A percentile compares a stretch with the other conserved stretches of the same genome.
Evolutionary conservation across 2,797 vertebrate species (phyloP).

Genomic region (Rhodeus uyekii): DNA sequence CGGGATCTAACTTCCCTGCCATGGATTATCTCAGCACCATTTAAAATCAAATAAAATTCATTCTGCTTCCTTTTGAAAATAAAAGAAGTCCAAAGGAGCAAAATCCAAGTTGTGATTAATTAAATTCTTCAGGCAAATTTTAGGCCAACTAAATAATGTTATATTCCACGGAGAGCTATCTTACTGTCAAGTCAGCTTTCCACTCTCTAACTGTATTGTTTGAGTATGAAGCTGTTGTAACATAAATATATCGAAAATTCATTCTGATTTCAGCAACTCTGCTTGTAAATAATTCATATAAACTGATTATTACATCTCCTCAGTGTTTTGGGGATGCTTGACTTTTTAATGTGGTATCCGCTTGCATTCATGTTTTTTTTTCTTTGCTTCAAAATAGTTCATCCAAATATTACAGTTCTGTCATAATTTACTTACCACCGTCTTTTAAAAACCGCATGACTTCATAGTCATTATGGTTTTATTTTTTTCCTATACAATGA

Average conservation of each 20-base stretch:
- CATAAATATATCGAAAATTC: conserved; percentile 5
- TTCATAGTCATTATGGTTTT: too few relatives aligned
- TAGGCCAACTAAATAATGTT: background rate
- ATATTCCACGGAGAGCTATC: conserved; percentile 33
- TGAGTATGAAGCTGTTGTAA: conserved; percentile 25
- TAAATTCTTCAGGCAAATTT: conserved; percentile 9
- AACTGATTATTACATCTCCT: background rate
- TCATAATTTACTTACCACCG: background rate
- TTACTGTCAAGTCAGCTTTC: conserved; percentile 23
- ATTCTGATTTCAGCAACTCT: background rate
- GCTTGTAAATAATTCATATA: background rate
- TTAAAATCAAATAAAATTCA: conserved; percentile 37
- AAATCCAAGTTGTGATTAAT: conserved; percentile 22
- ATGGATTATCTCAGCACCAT: conserved; percentile 24
- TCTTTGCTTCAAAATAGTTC: too few relatives aligned
- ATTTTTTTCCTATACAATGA: background rate
- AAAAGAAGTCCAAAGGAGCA: conserved; percentile 4
- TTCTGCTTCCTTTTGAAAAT: conserved; percentile 28
- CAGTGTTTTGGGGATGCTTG: background rate
- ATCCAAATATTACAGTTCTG: background rate
- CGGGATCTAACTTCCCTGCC: conserved; percentile 14
- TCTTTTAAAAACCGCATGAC: background rate
- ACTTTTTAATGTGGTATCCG: too few relatives aligned
- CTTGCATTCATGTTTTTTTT: too few relatives aligned
- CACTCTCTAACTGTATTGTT: conserved; percentile 7